Percentiles rank a stretch among this genome's conserved stretches.
Conservation (phyloP, 2,888 invertebrate species). For the Norana najaformis region DNA sequence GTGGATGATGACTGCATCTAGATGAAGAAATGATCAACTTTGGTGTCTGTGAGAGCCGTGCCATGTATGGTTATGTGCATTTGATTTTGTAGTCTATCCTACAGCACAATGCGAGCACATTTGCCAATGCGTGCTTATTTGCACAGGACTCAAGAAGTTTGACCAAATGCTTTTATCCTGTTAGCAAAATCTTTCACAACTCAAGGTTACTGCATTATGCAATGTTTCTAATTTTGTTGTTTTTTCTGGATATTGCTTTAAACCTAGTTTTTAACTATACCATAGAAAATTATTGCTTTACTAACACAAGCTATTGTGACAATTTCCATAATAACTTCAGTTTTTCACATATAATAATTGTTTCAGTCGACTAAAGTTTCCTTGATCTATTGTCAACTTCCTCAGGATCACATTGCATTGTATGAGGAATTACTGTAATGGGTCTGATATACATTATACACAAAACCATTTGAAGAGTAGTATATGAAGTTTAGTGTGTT, state of each 20-base stretch:
- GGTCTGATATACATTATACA: neutral
- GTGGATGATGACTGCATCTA: neutral
- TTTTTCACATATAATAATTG: neutral
- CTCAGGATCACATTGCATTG: neutral
- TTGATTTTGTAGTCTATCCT: neutral
- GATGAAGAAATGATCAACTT: neutral
- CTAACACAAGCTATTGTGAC: neutral
- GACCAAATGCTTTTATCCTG: neutral
- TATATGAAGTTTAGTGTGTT: neutral
- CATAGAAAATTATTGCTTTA: too few relatives aligned
- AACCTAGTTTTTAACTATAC: neutral
- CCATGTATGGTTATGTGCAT: neutral
- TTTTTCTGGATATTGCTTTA: neutral
- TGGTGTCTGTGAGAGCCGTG: neutral
- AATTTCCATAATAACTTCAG: neutral
- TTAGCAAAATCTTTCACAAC: neutral
- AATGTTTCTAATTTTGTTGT: neutral
- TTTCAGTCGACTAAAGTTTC: neutral
- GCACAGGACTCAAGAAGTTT: neutral
- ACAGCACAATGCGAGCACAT: neutral
- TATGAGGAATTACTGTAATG: neutral
- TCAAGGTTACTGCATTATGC: slow-evolving; percentile 2
- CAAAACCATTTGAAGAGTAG: neutral
- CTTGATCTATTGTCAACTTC: neutral
- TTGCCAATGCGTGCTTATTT: neutral